Evolutionary conservation across 2,113 vertebrate species (phyloP), one percentile per base, ranked within the genome.

Genomic region (Periophthalmodon schlosseri): DNA sequence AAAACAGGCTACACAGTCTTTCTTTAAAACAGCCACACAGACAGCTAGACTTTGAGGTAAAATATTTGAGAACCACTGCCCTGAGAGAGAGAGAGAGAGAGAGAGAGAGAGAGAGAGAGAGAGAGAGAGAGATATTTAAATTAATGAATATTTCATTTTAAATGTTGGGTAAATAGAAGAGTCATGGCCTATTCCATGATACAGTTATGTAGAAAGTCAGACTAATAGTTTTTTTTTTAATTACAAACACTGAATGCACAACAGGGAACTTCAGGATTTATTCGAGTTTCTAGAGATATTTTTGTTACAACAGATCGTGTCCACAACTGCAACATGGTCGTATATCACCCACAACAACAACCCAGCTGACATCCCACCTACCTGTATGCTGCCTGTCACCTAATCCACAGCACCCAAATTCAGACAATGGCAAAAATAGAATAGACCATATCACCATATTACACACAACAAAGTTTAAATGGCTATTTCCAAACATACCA

Each of bases 381-480:
- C 49, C 57, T 34, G 58, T 28, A 3, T 0, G 11, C n/a, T 10
- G 10, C 66, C 66, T 49, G 66, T 68, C 44, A 68, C 66, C 39
- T 66, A 18, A 65, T 34, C 34, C 33, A 21, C n/a, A 68, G 21
- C 11, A 24, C 14, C 44, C 6, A 9, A 23, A 47, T 47, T 68
- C 12, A 23, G 20, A 67, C 64, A 64, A 15, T 21, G 8, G 9
- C 65, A 21, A 68, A 47, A 68, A 68, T 13, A 23, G n/a, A 46
- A 44, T 3, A 23, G 16, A 18, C 39, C 12, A 23, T 47, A 47
- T 46, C 20, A 47, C 39, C n/a, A 14, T 7, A 68, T 46, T 68
- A 68, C 50, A 16, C 5, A 64, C 69, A 82, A 74, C 54, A 77
- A 86, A 18, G 8, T 56, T 21, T 56, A 56, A 44, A 44, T 10